phyloP scores from a whole-genome alignment of 2,113 vertebrate genomes.

The Taxidea taxus region DNA sequence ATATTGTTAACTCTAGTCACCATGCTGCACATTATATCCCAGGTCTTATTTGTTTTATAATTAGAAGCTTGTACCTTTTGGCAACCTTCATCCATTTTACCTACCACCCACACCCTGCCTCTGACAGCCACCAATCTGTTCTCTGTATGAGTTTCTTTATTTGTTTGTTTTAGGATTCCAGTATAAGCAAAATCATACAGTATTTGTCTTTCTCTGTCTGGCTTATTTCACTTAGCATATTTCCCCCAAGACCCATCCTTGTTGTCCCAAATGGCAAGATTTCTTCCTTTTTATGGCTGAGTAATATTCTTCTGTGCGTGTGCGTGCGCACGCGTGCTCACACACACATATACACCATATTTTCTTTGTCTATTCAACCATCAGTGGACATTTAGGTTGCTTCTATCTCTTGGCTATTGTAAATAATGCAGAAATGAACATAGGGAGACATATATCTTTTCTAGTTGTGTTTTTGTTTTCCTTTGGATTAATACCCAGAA shows the following conservation, averaged over 20 bases:
- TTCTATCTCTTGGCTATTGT: not conserved
- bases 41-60: not conserved
- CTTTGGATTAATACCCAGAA: not conserved
- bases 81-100: not conserved
- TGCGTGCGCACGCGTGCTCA: not conserved
- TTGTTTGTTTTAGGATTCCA: not conserved
- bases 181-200: not conserved
- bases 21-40: not conserved
- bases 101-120: not conserved
- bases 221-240: not conserved
- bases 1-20: not conserved
- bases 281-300: not conserved
- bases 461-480: not conserved
- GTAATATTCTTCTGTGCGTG: not conserved
- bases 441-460: not conserved
- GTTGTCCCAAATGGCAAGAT: not conserved
- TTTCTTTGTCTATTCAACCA: not conserved
- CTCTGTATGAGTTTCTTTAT: not conserved
- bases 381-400: not conserved
- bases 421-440: not conserved
- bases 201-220: not conserved
- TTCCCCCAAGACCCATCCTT: not conserved
- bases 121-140: not conserved
- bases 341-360: not conserved
- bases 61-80: not conserved